Conservation (phyloP, 2,113 vertebrate species). For the Plotosus lineatus region DNA sequence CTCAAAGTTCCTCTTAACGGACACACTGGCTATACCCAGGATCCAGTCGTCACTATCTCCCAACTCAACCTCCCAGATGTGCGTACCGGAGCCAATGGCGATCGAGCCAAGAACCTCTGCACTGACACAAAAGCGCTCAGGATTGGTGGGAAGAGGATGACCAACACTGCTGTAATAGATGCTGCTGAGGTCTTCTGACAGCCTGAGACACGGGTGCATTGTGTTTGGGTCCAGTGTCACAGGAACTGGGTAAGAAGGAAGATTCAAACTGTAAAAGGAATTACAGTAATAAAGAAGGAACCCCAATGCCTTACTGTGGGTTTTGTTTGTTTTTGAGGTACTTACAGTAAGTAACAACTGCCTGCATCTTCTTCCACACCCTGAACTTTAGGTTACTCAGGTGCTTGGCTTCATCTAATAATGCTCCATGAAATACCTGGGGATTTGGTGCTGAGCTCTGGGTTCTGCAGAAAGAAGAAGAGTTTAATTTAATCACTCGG, state of each 20-base stretch:
- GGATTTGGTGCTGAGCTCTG: constrained; percentile 44
- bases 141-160: constrained; percentile 65
- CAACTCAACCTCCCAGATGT: constrained; percentile 71
- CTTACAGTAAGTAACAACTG: constrained; percentile 68
- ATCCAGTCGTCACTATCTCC: constrained; percentile 73
- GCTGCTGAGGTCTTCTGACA: constrained; percentile 72
- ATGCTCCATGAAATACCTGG: constrained; percentile 57
- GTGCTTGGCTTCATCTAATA: constrained; percentile 68
- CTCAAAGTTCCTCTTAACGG: constrained; percentile 60
- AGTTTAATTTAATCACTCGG: neutral
- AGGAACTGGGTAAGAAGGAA: constrained; percentile 62
- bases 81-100: constrained; percentile 60
- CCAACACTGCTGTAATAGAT: constrained; percentile 60
- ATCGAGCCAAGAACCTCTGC: constrained; percentile 68
- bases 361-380: constrained; percentile 69
- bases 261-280: constrained; percentile 8
- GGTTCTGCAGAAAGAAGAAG: constrained; percentile 56
- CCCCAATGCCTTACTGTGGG: too few species aligned
- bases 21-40: constrained; percentile 68
- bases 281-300: too few species aligned
- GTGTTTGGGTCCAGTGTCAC: constrained; percentile 75
- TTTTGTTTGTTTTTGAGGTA: constrained; percentile 26
- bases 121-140: constrained; percentile 73
- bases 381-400: constrained; percentile 69
- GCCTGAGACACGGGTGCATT: constrained; percentile 73